These are phyloP conservation scores for Epizoanthus fatuus DNA, from an alignment of 92 coral and sea anemone genomes.

Conservation along the genomic window DNA sequence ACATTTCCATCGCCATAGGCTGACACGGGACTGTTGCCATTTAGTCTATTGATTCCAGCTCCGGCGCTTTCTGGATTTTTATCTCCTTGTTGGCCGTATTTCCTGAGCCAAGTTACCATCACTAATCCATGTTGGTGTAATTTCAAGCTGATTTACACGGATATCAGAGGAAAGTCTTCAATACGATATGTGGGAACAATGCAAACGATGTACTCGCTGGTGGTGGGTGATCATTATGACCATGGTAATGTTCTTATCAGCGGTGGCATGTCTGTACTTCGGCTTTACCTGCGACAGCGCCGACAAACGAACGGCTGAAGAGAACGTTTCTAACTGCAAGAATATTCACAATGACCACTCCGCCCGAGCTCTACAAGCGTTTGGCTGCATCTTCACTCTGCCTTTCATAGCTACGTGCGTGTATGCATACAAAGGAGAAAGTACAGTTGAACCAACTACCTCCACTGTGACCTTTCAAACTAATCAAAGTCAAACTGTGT, in stretches of 20 bases:
- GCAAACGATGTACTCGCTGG: neutral
- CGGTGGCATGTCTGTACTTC: conserved; percentile 13
- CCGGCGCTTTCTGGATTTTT: too few species aligned
- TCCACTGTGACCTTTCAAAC: too few species aligned
- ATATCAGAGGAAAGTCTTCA: too few species aligned
- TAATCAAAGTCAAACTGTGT: too few species aligned
- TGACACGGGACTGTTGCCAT: too few species aligned
- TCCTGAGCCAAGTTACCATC: too few species aligned
- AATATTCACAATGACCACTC: conserved; percentile 9
- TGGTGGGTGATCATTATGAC: conserved; percentile 12
- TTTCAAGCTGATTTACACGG: too few species aligned
- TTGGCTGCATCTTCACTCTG: conserved; percentile 19
- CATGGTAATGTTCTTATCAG: neutral
- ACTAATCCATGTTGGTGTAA: too few species aligned
- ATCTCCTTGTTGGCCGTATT: too few species aligned
- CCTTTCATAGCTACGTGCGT: conserved; percentile 22
- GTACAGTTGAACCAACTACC: neutral
- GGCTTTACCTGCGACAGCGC: conserved; percentile 19
- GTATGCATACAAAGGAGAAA: conserved; percentile 13
- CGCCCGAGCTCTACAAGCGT: conserved; percentile 13
- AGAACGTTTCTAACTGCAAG: conserved; percentile 8
- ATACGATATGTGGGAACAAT: neutral
- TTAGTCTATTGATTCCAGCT: too few species aligned
- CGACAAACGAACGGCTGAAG: neutral
- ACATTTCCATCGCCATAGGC: too few species aligned